Conservation (phyloP, 1,140 invertebrate species). For the Pachyrhynchus sulphureomaculatus region DNA sequence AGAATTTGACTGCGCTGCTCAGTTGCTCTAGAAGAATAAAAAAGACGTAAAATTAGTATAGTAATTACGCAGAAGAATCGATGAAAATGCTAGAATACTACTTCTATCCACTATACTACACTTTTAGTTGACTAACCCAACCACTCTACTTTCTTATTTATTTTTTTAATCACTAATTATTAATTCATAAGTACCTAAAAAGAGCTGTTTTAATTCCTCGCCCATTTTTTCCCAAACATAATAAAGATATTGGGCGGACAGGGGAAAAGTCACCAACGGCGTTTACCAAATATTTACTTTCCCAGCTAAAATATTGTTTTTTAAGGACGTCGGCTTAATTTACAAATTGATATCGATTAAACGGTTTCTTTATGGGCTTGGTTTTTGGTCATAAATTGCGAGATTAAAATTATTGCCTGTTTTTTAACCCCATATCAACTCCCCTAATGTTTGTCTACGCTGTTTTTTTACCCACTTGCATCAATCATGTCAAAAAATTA, state of each 20-base stretch:
- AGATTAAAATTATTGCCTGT: conserved; percentile 32
- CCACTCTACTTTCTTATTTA: no score
- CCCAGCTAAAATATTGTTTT: conserved; percentile 36
- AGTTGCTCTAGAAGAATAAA: no score
- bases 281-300: conserved; percentile 30
- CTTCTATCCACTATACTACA: no score
- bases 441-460: conserved; percentile 24
- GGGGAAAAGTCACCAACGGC: conserved; percentile 5
- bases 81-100: no score
- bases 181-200: no score
- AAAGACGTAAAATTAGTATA: no score
- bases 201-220: no score
- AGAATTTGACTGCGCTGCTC: no score
- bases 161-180: no score
- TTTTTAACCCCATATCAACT: conserved; percentile 23
- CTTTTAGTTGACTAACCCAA: no score
- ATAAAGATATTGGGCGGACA: not conserved
- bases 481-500: conserved; percentile 25
- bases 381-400: conserved; percentile 35
- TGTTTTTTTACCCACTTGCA: conserved; percentile 8
- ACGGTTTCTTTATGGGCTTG: conserved; percentile 27
- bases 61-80: no score
- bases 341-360: conserved; percentile 37
- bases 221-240: no score
- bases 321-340: conserved; percentile 32